A percentile compares a stretch with the other conserved stretches of the same genome.
Conservation (phyloP, 2,113 vertebrate species). For the Heptranchias perlo region DNA sequence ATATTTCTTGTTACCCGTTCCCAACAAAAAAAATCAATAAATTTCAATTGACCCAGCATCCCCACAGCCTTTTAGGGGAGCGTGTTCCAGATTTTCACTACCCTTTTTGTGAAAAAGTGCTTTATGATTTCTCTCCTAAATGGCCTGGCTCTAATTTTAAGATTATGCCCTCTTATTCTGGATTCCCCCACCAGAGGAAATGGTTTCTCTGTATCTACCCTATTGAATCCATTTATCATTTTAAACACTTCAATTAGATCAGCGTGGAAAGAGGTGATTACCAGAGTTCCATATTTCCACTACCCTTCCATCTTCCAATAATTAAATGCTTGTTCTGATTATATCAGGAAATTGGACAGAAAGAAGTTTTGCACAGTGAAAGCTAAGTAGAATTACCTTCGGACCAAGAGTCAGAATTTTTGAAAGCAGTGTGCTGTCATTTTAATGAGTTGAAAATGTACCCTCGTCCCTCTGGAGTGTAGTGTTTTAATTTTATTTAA, state of each 20-base stretch:
- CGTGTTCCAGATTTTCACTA: neutral
- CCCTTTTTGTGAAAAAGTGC: neutral
- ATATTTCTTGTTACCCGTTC: no score
- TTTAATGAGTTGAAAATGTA: conserved; percentile 3
- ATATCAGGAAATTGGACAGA: neutral
- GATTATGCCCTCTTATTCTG: neutral
- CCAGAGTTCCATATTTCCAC: neutral
- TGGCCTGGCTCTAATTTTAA: no score
- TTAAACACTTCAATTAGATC: neutral
- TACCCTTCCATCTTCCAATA: neutral
- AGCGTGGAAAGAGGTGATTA: neutral
- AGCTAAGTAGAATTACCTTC: neutral
- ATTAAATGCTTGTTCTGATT: conserved; percentile 6
- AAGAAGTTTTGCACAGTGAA: neutral
- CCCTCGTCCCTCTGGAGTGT: neutral
- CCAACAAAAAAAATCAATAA: no score
- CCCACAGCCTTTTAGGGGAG: no score
- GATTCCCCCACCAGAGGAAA: neutral
- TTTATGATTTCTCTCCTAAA: neutral
- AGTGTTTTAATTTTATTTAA: conserved; percentile 2
- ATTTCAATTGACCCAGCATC: no score
- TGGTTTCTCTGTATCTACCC: neutral
- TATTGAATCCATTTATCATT: neutral
- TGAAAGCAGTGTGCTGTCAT: neutral
- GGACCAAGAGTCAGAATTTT: neutral